A percentile compares a stretch with the other conserved stretches of the same genome.
Conservation (phyloP, 2,888 invertebrate genomes). For the Tricholauxania praeusta region DNA sequence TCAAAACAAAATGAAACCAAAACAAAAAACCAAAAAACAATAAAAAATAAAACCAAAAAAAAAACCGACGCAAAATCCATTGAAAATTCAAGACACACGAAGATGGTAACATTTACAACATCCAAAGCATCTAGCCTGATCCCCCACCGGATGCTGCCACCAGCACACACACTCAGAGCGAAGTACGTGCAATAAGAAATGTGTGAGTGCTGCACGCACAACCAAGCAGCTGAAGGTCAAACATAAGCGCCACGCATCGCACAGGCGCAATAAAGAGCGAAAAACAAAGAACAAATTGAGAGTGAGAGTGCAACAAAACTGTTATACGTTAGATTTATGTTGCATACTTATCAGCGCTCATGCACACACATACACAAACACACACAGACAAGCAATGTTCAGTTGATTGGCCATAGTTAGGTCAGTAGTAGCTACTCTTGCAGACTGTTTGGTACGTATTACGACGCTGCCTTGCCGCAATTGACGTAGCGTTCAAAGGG, state of each 20-base stretch:
- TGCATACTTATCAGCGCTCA: slow-evolving; percentile 24
- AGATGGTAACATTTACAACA: slow-evolving; percentile 6
- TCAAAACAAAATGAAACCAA: background rate
- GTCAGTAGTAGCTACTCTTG: slow-evolving; percentile 32
- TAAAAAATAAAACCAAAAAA: background rate
- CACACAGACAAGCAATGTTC: background rate
- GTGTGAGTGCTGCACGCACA: slow-evolving; percentile 21
- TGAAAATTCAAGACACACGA: slow-evolving; percentile 19
- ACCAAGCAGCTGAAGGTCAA: slow-evolving; percentile 29
- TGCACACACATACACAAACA: background rate
- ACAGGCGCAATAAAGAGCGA: slow-evolving; percentile 16
- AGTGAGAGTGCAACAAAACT: slow-evolving; percentile 11
- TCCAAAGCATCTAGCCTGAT: background rate
- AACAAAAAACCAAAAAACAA: background rate
- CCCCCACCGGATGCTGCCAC: background rate
- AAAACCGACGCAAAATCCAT: background rate
- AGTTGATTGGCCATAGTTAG: slow-evolving; percentile 14
- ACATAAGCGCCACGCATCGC: slow-evolving; percentile 4
- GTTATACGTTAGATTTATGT: slow-evolving; percentile 22
- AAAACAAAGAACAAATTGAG: background rate
- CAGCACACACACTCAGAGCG: background rate
- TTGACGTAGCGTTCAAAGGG: background rate
- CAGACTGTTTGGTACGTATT: slow-evolving; percentile 21
- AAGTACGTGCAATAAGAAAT: background rate
- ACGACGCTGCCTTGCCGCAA: background rate